Base-by-base conservation (phyloP, 2,113 vertebrate species). In the Pteronura brasiliensis region DNA sequence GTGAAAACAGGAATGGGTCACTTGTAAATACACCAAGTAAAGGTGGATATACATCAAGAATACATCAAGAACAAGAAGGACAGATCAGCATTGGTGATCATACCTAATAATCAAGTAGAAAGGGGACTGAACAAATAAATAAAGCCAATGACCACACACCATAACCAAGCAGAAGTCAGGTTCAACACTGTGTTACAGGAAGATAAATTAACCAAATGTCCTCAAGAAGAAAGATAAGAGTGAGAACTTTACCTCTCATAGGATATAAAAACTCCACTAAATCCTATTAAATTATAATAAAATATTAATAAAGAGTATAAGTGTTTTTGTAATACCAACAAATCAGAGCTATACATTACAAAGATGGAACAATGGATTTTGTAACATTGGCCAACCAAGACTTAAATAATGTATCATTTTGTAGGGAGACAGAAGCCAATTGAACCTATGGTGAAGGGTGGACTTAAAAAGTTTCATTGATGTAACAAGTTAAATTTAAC, bases 261-360 rank as follows among this genome's bases (percentile, higher is more conserved):
- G 44, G 88, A 79, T 49, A 91, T 96, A 42, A 91, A 91, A 95
- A 71, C 17, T 52, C 61, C 65, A 39, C 71, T 65, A 44, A 31
- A 52, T 44, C 39, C 79, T 83, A 86, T 96, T 93, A 89, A 91
- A 71, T 86, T 81, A 85, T 72, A 63, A 42, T 94, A 65, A 96
- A 95, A 63, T 91, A 85, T 88, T 95, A 95, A 93, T 81, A 69
- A 69, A 82, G 57, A 31, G 21, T 52, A 31, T 77, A 91, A 69
- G 69, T 23, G 31, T 76, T 86, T 97, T 77, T 86, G 80, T 65
- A 63, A 85, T 88, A 23, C 23, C 79, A 77, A 76, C 61, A 57
- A 81, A 82, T 82, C 57, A 88, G 36, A 91, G 36, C 39, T 79
- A 84, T 52, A 29, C 63, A 81, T 34, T 94, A 21, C 6, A 80